These are phyloP conservation scores for Stramonita haemastoma DNA, from an alignment of 2,888 invertebrate species.

Conservation along the genomic window DNA sequence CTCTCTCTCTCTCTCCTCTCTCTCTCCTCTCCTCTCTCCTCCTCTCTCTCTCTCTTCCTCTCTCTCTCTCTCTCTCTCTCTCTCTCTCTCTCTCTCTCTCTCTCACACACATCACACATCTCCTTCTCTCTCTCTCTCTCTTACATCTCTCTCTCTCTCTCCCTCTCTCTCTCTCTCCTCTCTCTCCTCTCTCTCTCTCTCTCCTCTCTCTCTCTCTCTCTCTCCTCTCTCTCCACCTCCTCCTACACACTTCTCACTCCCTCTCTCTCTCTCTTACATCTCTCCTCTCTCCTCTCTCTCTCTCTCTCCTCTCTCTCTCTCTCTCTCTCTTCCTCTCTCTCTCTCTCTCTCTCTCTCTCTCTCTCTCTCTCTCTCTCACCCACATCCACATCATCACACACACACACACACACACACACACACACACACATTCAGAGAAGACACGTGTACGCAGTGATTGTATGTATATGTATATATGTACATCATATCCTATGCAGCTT, in stretches of 20 bases:
- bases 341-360: conserved; percentile 21
- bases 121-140: neutral
- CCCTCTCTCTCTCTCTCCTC: too few species aligned
- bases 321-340: conserved; percentile 13
- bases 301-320: neutral
- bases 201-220: neutral
- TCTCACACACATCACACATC: neutral
- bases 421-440: neutral
- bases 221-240: neutral
- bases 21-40: too few species aligned
- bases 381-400: neutral
- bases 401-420: neutral
- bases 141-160: too few species aligned
- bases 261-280: neutral
- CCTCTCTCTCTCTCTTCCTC: too few species aligned
- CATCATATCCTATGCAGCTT: too few species aligned
- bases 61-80: too few species aligned
- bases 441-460: too few species aligned
- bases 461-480: too few species aligned
- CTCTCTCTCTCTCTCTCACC: conserved; percentile 5
- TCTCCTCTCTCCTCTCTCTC: neutral
- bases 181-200: conserved; percentile 18
- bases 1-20: too few species aligned
- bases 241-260: neutral
- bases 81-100: too few species aligned